A percentile compares a stretch with the other conserved stretches of the same genome.
Evolutionary conservation across 2,888 invertebrate species (phyloP).

Genomic region (Pammene fasciana): DNA sequence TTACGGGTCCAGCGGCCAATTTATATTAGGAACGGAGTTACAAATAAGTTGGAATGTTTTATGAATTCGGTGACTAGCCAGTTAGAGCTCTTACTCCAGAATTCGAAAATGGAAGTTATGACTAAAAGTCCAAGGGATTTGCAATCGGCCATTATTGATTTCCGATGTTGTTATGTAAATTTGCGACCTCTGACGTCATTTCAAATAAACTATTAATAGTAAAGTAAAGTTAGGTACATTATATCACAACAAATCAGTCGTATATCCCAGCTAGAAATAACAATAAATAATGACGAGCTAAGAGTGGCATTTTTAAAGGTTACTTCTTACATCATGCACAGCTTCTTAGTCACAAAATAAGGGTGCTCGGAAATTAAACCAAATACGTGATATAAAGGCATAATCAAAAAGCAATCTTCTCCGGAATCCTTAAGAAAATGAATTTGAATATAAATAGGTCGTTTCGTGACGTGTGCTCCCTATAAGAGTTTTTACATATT

Average conservation of each 20-base stretch:
- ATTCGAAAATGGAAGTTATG: conserved; percentile 19
- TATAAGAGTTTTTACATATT: conserved; percentile 28
- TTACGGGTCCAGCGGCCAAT: background rate
- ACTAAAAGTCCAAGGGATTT: background rate
- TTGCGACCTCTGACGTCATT: background rate
- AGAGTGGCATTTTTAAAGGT: background rate
- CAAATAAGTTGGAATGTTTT: background rate
- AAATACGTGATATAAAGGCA: conserved; percentile 47
- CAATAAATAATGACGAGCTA: no score
- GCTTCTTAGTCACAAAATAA: conserved; percentile 11
- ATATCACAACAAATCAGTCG: no score
- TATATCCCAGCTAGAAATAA: no score
- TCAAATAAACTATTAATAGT: no score
- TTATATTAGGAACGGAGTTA: background rate
- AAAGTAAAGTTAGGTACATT: no score
- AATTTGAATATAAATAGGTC: conserved; percentile 56
- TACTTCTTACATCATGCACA: background rate
- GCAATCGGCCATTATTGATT: background rate
- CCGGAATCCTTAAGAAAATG: conserved; percentile 47
- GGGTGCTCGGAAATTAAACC: conserved; percentile 36
- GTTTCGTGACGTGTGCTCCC: conserved; percentile 39
- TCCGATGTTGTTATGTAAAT: background rate
- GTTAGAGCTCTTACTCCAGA: conserved; percentile 15
- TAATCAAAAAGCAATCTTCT: conserved; percentile 53
- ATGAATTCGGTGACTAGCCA: background rate